Evolutionary conservation across 2,888 invertebrate species (phyloP).

Genomic region (Sminthurides aquaticus): DNA sequence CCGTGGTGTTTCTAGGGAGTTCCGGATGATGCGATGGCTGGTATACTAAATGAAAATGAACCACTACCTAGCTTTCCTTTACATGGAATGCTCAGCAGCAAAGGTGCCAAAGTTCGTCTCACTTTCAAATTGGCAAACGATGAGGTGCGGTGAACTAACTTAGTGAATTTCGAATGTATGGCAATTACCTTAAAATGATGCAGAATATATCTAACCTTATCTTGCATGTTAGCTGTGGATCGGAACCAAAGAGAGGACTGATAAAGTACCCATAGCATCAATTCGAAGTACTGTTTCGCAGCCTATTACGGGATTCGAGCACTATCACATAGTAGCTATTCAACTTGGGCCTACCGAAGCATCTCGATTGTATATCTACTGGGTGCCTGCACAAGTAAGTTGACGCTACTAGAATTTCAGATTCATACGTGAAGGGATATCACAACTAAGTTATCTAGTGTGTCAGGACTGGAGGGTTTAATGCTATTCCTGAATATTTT

Average conservation of each 20-base stretch:
- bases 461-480: too few relatives aligned
- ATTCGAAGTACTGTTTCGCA: constrained; percentile 73
- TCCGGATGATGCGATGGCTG: constrained; percentile 82
- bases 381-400: constrained; percentile 72
- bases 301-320: constrained; percentile 78
- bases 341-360: constrained; percentile 87
- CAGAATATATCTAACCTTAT: neutral
- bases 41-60: constrained; percentile 73
- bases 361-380: constrained; percentile 86
- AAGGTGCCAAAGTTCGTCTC: constrained; percentile 78
- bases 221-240: constrained; percentile 66
- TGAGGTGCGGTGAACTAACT: constrained; percentile 45
- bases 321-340: constrained; percentile 68
- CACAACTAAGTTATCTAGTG: too few relatives aligned
- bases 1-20: constrained; percentile 55
- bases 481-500: too few relatives aligned
- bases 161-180: too few relatives aligned
- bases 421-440: too few relatives aligned
- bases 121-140: constrained; percentile 87
- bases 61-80: constrained; percentile 71
- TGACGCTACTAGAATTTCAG: too few relatives aligned
- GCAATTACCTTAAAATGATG: neutral
- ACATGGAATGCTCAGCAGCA: constrained; percentile 83
- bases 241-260: constrained; percentile 85
- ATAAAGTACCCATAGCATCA: constrained; percentile 81